Evolutionary conservation across 1,140 invertebrate species (phyloP), one percentile per base, ranked within the genome.

Genomic region (Sycophaga agraensis): DNA sequence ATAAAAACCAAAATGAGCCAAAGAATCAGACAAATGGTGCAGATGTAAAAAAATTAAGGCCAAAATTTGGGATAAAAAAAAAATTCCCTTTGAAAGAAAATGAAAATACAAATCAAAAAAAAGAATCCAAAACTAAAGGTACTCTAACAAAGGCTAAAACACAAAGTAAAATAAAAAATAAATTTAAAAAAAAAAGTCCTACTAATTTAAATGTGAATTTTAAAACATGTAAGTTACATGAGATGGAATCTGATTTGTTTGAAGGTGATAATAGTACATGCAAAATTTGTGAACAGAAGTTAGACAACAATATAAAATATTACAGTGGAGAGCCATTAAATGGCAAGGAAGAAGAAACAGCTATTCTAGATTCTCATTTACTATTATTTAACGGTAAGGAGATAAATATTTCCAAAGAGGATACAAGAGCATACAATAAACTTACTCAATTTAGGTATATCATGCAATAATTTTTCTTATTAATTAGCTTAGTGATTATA

Each of bases 321-420:
- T 92, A 89, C 77, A 84, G 84, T 69, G 90, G 90, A 4, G 89
- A 91, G 77, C 87, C 89, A 35, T 85, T 87, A 67, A 80, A 89
- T 77, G 86, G 90, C 37, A 76, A 86, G 22, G 88, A 91, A 68
- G 91, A 93, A 78, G 88, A 86, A 72, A 83, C 92, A 63, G 88
- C 89, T 39, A 80, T 93, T 48, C 90, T 86, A 31, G 85, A 92
- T 84, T 85, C 89, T 53, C 88, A 85, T 73, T 76, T 93, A 55
- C 86, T 87, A 26, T 73, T 92, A 24, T 89, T 89, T 71, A 86
- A 81, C 66, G 87, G 86, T 14, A 80, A 86, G 5, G 86, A 89
- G 70, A 76, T 81, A 31, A 68, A 68, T 40, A 65, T 82, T 57
- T 65, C 83, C 68, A 79, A 83, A 64, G 73, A 78, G 26, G 87